Base-by-base conservation (phyloP, 2,113 vertebrate genomes). In the Anseranas semipalmata region DNA sequence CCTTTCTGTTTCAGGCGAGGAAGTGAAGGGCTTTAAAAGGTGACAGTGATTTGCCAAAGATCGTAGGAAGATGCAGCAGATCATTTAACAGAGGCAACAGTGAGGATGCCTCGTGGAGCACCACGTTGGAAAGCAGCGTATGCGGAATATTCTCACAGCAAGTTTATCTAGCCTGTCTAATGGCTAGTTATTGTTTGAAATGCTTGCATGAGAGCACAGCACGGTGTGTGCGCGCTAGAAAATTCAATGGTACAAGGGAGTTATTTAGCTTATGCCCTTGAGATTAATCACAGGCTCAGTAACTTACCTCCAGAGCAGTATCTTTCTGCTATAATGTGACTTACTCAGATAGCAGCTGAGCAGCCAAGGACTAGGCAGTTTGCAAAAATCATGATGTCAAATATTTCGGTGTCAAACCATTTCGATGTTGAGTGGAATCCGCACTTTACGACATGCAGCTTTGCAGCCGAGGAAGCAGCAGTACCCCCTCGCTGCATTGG, bases 151-250 rank as follows among this genome's bases (percentile, higher is more conserved):
- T 72, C 76, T 84, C 53, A 45, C 30, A 25, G 80, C 92, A 76
- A 90, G 86, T 92, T 90, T 73, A 60, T 58, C 70, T 53, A 60
- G 88, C 76, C 80, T 90, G 50, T 37, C 66, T 96, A 72, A 90
- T 91, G 87, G 90, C 90, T 86, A 72, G 92, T 81, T 92, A 68
- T 87, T 90, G 70, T 95, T 93, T 90, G 84, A 92, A 95, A 89
- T 20, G 66, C 88, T 81, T 70, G 89, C 77, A 66, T 62, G 93
- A 77, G 67, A 93, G 92, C 84, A 70, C 88, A 65, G 94, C 53
- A 22, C 43, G 0, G 4, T 85, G 76, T 81, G 73, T 37, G 70
- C 79, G 88, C 1, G 2, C 81, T 76, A 21, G 66, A 53, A 82
- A 83, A 95, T 89, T 73, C 94, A 67, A 2, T 74, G 94, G 53